Base-by-base conservation (phyloP, 2,888 invertebrate genomes). In the Lasiommata megera region DNA sequence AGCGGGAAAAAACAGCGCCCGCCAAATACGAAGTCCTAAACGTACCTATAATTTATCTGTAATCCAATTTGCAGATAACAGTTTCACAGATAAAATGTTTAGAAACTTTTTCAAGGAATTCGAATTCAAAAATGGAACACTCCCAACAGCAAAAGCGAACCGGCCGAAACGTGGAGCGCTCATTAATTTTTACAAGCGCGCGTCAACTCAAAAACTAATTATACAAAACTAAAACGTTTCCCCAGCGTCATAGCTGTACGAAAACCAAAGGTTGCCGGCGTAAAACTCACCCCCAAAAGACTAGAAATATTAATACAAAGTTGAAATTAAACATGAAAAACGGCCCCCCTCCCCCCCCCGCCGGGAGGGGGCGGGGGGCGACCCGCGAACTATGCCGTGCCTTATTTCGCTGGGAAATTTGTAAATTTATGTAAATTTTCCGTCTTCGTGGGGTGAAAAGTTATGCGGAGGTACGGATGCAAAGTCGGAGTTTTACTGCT, bases 321-420 rank as follows among this genome's bases (percentile, higher is more conserved):
- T 89, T 89, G 86, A 90, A 90, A 89, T 90, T 88, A 89, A 90
- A 90, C 90, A 88, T 88, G 90, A 90, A 90, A 90, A 89, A 90
- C 88, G 84, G 77, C 46, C 60, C 53, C 58, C 47, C 40, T 9
- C 56, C 56, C 61, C 72, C 54, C 46, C 38, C 58, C n/a, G 37
- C n/a, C n/a, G n/a, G n/a, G n/a, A 40, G 47, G 63, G 66, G 63
- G 65, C 18, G 48, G 47, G 63, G 67, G 64, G 63, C 34, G 54
- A 56, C 60, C 61, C 64, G 71, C 44, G 77, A 83, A 63, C 84
- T 85, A 85, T 86, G 76, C 64, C 73, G 60, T 80, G 87, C 84
- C 89, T 89, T 89, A 88, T 89, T 88, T 88, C 78, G 79, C 74
- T 67, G 80, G 77, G 82, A 85, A 88, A 88, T 89, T 89, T 87